phyloP scores from a whole-genome alignment of 2,797 vertebrate species.

The Mico argentatus region DNA sequence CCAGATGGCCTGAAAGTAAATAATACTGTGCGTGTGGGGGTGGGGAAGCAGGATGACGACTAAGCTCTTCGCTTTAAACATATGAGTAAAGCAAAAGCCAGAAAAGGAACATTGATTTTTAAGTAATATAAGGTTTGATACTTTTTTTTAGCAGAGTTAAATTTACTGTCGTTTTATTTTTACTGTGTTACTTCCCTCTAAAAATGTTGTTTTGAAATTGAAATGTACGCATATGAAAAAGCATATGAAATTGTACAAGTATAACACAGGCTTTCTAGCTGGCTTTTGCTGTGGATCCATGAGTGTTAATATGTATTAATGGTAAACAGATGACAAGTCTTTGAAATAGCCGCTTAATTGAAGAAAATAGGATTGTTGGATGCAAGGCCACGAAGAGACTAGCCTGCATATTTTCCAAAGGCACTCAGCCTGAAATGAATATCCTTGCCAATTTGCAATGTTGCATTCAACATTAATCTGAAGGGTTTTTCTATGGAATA shows the following conservation, averaged over 20 bases:
- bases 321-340: slow-evolving; percentile 57
- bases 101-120: slow-evolving; percentile 32
- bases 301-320: slow-evolving; percentile 39
- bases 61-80: background rate
- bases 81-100: background rate
- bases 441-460: slow-evolving; percentile 20
- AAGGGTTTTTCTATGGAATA: slow-evolving; percentile 28
- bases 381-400: slow-evolving; percentile 10
- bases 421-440: slow-evolving; percentile 33
- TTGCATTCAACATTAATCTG: background rate
- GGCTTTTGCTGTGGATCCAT: background rate
- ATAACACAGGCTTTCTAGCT: background rate
- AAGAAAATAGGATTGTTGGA: slow-evolving; percentile 50
- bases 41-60: background rate
- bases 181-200: background rate
- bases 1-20: slow-evolving; percentile 26
- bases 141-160: background rate
- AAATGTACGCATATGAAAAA: slow-evolving; percentile 33
- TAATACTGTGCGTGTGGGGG: background rate
- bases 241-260: background rate
- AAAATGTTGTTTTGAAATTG: slow-evolving; percentile 33
- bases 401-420: background rate
- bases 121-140: background rate
- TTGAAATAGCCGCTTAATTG: slow-evolving; percentile 46
- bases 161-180: slow-evolving; percentile 48